Conservation (phyloP, 1,140 invertebrate genomes). For the Platyscapa corneri region DNA sequence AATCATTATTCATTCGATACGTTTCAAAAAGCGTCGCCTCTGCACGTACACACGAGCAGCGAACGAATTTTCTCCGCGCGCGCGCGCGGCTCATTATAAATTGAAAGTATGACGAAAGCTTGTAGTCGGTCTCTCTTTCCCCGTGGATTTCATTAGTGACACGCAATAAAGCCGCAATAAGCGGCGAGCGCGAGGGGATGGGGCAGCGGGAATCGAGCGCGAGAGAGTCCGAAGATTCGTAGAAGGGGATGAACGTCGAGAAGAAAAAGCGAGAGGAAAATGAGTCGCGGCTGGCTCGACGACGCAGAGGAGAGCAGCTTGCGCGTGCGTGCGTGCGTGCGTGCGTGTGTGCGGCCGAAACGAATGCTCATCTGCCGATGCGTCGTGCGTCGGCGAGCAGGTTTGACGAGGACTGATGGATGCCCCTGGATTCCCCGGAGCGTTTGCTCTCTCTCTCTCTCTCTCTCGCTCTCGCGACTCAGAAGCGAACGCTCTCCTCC, state of each 20-base stretch:
- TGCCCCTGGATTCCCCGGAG: slow-evolving; percentile 60
- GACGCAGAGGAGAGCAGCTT: not conserved
- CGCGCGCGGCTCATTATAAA: slow-evolving; percentile 33
- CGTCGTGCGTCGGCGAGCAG: slow-evolving; percentile 57
- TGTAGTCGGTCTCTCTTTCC: slow-evolving; percentile 12
- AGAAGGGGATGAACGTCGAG: not conserved
- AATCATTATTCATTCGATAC: slow-evolving; percentile 31
- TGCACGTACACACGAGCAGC: not conserved
- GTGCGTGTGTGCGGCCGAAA: not conserved
- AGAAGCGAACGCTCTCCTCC: no score
- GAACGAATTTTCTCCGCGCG: slow-evolving; percentile 21
- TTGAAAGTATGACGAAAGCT: slow-evolving; percentile 44
- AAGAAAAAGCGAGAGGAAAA: slow-evolving; percentile 25
- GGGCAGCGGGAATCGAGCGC: not conserved
- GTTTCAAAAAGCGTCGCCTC: slow-evolving; percentile 5
- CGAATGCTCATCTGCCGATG: slow-evolving; percentile 54
- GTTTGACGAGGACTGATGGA: slow-evolving; percentile 64
- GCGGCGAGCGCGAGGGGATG: not conserved
- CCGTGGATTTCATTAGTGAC: slow-evolving; percentile 48
- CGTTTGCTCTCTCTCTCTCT: not conserved
- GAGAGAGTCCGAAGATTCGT: not conserved
- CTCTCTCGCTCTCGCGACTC: no score
- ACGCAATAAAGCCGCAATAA: slow-evolving; percentile 46
- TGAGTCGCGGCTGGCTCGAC: not conserved
- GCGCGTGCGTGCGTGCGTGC: not conserved